Percentiles rank a stretch among this genome's conserved stretches.
phyloP scores from a whole-genome alignment of 2,797 vertebrate species.

The Vipera ursinii region DNA sequence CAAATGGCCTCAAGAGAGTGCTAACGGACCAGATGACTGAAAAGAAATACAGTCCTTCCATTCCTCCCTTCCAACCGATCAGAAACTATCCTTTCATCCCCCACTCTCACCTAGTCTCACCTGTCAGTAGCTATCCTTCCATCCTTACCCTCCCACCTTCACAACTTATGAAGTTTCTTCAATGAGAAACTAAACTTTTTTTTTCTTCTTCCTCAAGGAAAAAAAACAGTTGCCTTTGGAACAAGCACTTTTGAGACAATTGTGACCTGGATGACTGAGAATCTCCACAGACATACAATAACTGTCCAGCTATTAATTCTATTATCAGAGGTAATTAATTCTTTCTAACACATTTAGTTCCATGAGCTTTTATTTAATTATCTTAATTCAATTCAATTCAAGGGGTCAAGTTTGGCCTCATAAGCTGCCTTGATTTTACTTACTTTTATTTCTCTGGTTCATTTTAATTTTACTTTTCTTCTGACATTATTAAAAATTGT shows the following conservation, averaged over 20 bases:
- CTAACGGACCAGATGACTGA: not conserved
- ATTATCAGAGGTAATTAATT: not conserved
- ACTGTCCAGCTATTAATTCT: not conserved
- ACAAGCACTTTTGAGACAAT: not conserved
- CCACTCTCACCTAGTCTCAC: not conserved
- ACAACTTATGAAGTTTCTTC: not conserved
- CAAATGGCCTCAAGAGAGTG: not conserved
- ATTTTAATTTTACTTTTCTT: not conserved
- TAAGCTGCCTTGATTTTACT: not conserved
- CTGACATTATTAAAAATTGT: not conserved
- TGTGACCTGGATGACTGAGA: not conserved
- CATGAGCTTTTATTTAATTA: not conserved
- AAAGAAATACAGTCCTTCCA: not conserved
- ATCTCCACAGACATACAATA: not conserved
- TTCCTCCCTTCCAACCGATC: not conserved
- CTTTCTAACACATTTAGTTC: not conserved
- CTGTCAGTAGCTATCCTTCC: not conserved
- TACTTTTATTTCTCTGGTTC: not conserved
- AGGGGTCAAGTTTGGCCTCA: not conserved
- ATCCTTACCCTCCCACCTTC: not conserved
- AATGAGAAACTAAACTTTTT: not conserved
- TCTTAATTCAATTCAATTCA: not conserved
- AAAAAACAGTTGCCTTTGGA: not conserved
- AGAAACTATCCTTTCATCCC: not conserved
- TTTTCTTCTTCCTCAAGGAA: not conserved